Conservation (phyloP, 2,113 vertebrate species). For the Oncorhynchus clarkii region DNA sequence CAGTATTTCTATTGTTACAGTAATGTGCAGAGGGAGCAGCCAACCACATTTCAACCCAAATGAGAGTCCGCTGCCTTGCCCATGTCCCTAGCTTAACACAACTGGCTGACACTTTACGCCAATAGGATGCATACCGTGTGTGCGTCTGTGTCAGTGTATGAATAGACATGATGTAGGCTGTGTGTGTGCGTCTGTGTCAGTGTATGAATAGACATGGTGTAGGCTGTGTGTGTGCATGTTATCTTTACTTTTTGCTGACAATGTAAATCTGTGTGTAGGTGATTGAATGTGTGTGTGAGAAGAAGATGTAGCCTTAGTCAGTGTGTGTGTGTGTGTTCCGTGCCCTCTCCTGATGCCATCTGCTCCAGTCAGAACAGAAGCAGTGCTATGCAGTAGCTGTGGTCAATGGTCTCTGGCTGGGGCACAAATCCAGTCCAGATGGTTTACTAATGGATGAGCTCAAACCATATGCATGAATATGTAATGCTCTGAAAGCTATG, state of each 20-base stretch:
- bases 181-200: no score
- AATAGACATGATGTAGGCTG: no score
- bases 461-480: conserved; percentile 52
- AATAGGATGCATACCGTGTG: background rate
- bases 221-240: no score
- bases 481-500: conserved; percentile 33
- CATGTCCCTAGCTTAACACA: no score
- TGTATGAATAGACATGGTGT: no score
- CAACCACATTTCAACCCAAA: no score
- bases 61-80: no score
- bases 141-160: background rate
- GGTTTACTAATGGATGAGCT: conserved; percentile 52
- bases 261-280: background rate
- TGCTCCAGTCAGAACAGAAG: background rate
- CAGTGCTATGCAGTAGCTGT: background rate
- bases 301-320: no score
- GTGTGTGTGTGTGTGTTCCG: background rate
- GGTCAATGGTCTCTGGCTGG: conserved; percentile 13
- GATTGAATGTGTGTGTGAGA: background rate
- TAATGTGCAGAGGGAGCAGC: no score
- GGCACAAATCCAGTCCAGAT: conserved; percentile 32
- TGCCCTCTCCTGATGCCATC: conserved; percentile 9
- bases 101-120: no score
- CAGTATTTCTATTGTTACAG: no score
- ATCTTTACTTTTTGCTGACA: no score